A percentile compares a stretch with the other conserved stretches of the same genome.
Evolutionary conservation across 2,888 invertebrate genomes (phyloP).

Genomic region (Trichogramma dendrolimi): DNA sequence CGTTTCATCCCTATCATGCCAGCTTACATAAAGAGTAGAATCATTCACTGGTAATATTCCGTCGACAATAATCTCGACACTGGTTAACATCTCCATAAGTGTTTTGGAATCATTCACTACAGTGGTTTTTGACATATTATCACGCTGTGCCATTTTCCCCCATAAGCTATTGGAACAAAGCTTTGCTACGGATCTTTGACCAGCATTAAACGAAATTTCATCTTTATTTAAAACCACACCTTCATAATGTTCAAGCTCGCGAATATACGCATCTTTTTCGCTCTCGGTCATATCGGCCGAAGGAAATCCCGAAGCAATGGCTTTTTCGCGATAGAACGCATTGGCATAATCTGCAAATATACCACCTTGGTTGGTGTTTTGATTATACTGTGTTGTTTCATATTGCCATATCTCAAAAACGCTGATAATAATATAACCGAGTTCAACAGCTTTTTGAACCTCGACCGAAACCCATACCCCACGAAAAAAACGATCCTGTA

Average conservation of each 20-base stretch:
- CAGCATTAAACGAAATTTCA: constrained; percentile 11
- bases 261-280: no score
- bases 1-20: not conserved
- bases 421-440: constrained; percentile 40
- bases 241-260: no score
- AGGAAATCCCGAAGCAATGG: no score
- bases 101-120: not conserved
- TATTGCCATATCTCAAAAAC: no score
- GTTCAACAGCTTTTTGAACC: no score
- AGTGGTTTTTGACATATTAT: constrained; percentile 8
- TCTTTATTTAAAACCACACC: no score
- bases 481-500: constrained; percentile 41
- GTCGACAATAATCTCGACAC: not conserved
- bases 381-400: constrained; percentile 33
- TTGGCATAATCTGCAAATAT: no score
- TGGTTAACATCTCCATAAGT: constrained; percentile 6
- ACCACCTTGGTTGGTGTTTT: constrained; percentile 24
- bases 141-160: constrained; percentile 21
- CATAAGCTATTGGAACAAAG: constrained; percentile 16
- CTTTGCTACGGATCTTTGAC: constrained; percentile 13
- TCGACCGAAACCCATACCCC: no score
- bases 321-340: no score
- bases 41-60: constrained; percentile 9
- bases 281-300: no score
- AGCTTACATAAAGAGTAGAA: constrained; percentile 9